A percentile compares a stretch with the other conserved stretches of the same genome.
Conservation (phyloP, 2,888 invertebrate genomes). For the Drosophila cognata region DNA sequence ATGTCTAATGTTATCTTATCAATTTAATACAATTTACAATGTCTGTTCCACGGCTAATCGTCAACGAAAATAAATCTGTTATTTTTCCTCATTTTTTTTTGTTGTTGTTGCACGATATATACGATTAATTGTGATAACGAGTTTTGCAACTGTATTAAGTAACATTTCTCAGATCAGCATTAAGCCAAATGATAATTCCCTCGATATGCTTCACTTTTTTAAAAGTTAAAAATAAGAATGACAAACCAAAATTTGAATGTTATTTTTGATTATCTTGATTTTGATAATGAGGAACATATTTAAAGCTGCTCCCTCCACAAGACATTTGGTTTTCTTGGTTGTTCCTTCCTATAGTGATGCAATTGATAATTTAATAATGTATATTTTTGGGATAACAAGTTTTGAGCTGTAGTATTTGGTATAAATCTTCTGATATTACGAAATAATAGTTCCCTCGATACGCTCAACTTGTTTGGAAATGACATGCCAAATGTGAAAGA, state of each 20-base stretch:
- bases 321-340: neutral
- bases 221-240: neutral
- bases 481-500: neutral
- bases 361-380: neutral
- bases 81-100: neutral
- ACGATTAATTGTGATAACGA: neutral
- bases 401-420: neutral
- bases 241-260: neutral
- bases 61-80: neutral
- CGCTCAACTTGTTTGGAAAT: neutral
- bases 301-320: neutral
- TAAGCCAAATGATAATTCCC: neutral
- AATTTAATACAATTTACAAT: constrained; percentile 5
- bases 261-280: neutral
- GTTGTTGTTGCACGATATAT: neutral
- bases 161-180: neutral
- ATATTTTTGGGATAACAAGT: neutral
- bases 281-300: neutral
- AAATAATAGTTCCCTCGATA: neutral
- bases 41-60: neutral
- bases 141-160: neutral
- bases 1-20: constrained; percentile 8
- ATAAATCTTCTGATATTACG: neutral
- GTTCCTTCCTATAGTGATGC: neutral
- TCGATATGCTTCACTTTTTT: neutral